Evolutionary conservation across 2,888 invertebrate genomes (phyloP).

Genomic region (Spilosoma lubricipeda): DNA sequence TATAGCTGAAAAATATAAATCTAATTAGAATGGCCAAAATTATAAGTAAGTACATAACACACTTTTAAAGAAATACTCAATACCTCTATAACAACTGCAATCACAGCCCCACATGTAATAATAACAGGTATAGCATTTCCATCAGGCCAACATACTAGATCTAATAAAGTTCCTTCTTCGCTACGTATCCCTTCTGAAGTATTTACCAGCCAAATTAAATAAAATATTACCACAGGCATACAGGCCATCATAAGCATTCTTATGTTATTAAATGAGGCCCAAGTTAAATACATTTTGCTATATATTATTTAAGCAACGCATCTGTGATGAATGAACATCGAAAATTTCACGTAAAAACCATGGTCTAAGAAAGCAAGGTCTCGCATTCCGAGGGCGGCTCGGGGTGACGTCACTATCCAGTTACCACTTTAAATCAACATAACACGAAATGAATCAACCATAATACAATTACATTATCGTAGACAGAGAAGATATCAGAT

Average conservation of each 20-base stretch:
- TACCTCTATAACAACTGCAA: conserved; percentile 81
- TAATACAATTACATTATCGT: no score
- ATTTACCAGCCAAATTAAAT: conserved; percentile 80
- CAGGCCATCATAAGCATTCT: conserved; percentile 80
- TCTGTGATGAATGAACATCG: neutral
- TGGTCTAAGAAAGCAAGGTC: no score
- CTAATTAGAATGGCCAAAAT: neutral
- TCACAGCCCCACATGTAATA: conserved; percentile 74
- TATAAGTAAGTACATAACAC: neutral
- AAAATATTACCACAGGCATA: conserved; percentile 81
- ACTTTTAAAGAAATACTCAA: neutral
- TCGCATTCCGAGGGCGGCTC: no score
- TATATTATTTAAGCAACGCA: neutral
- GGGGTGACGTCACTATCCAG: no score
- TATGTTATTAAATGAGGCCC: conserved; percentile 81
- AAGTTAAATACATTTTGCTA: conserved; percentile 71
- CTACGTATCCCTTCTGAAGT: conserved; percentile 80
- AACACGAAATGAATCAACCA: no score
- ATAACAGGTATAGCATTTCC: conserved; percentile 82
- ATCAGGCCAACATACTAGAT: conserved; percentile 82
- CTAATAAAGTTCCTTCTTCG: conserved; percentile 78
- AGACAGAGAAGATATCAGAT: no score
- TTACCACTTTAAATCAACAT: no score
- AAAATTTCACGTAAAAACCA: neutral
- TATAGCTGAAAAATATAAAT: conserved; percentile 63